Percentiles rank a stretch among this genome's conserved stretches.
Evolutionary conservation across 1,140 invertebrate genomes (phyloP).

Genomic region (Drosophila leontia): DNA sequence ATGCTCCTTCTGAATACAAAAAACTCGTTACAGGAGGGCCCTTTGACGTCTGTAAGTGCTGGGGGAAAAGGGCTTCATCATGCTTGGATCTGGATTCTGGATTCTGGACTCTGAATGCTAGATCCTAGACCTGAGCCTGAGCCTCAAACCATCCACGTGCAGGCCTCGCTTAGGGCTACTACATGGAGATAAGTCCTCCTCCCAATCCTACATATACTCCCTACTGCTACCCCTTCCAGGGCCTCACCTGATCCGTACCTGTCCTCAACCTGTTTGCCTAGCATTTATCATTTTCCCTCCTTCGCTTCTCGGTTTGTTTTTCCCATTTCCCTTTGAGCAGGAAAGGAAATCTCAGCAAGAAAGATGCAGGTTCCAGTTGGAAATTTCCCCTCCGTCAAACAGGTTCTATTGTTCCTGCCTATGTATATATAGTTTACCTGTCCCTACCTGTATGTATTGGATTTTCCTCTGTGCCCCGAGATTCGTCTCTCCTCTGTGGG

Average conservation of each 20-base stretch:
- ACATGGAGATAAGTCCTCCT: conserved; percentile 34
- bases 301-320: conserved; percentile 64
- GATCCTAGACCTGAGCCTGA: conserved; percentile 4
- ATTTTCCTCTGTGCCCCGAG: conserved; percentile 68
- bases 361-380: conserved; percentile 64
- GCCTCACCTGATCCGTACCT: conserved; percentile 50
- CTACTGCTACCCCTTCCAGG: conserved; percentile 16
- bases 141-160: conserved; percentile 58
- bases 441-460: conserved; percentile 56
- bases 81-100: conserved; percentile 9
- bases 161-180: conserved; percentile 73
- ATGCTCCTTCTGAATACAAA: conserved; percentile 50
- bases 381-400: conserved; percentile 75
- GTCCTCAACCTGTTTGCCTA: conserved; percentile 75
- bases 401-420: conserved; percentile 68
- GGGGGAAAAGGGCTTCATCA: conserved; percentile 73
- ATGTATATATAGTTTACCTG: conserved; percentile 22
- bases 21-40: conserved; percentile 67
- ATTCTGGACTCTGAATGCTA: conserved; percentile 1
- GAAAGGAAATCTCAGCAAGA: conserved; percentile 75
- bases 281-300: conserved; percentile 77
- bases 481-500: conserved; percentile 32
- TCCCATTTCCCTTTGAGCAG: conserved; percentile 69
- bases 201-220: neutral
- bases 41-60: conserved; percentile 69